These are phyloP conservation scores for Callocephalon fimbriatum DNA, from an alignment of 2,113 vertebrate species.

Conservation along the genomic window DNA sequence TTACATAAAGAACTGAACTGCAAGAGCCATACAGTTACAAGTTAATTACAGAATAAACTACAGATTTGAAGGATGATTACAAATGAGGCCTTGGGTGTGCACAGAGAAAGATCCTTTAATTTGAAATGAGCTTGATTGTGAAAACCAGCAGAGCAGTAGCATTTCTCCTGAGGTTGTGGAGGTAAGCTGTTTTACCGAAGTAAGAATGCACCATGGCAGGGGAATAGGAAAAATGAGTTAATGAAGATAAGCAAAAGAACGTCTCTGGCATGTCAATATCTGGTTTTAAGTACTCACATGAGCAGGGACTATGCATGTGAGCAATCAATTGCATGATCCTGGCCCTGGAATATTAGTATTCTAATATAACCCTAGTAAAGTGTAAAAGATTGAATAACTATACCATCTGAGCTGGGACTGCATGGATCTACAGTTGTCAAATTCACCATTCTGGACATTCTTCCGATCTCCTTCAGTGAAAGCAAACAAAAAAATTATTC, in stretches of 20 bases:
- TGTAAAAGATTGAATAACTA: not conserved
- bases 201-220: not conserved
- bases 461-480: not conserved
- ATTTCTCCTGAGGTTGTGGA: not conserved
- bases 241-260: not conserved
- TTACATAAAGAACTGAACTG: not conserved
- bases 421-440: not conserved
- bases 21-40: not conserved
- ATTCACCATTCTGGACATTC: not conserved
- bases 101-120: not conserved
- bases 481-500: not conserved
- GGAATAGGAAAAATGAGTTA: not conserved
- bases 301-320: not conserved
- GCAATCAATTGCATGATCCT: not conserved
- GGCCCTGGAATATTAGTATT: not conserved
- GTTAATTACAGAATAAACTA: not conserved
- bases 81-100: not conserved
- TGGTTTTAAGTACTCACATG: not conserved
- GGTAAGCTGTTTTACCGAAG: not conserved
- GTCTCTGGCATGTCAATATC: rapidly evolving
- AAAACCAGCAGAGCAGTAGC: not conserved
- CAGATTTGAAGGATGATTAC: not conserved
- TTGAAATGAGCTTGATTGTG: not conserved
- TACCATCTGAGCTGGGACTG: not conserved
- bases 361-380: not conserved